Base-by-base conservation (phyloP, 2,797 vertebrate species). In the Enteromius trimaculatus region DNA sequence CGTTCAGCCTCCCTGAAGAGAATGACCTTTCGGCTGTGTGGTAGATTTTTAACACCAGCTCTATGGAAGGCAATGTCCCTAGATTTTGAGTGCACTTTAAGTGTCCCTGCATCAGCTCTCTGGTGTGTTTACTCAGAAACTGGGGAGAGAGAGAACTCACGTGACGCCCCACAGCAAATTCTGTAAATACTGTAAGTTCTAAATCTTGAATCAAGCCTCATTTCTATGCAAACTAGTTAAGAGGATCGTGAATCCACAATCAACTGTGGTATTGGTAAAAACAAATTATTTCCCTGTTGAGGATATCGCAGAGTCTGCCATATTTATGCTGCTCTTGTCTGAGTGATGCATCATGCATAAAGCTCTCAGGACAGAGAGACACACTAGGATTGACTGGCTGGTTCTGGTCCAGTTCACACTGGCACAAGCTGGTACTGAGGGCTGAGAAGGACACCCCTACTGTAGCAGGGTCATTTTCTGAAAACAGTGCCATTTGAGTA, bases 1-100 rank as follows among this genome's bases (percentile, higher is more conserved):
- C 77, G 90, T 91, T 89, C 89, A 88, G 84, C 80, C 87, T 92
- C 92, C 90, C 93, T 79, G 39, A 91, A 91, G 92, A 87, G 83
- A 74, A 6, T 88, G 79, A 90, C 72, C 88, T 91, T 91, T 93
- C 60, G 42, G 69, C 39, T 81, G 79, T 77, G 66, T 77, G 65
- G 86, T 87, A 74, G 86, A 82, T 66, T 85, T 88, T 80, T 90
- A 90, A 91, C 89, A 91, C 87, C 62, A 62, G 69, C 86, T 87
- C 77, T 80, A 71, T 55, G 74, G 84, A 85, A 88, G 74, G 85
- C 86, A 89, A 86, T 80, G 85, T 90, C 89, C 87, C 88, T 64
- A 70, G 86, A 83, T 88, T 82, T 53, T 78, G 37, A 81, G 86
- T 86, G 87, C 68, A 78, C 85, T 86, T 87, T 83, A 80, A 84